Base-by-base conservation (phyloP, 2,113 vertebrate genomes). In the Petrocephalus zakoni region DNA sequence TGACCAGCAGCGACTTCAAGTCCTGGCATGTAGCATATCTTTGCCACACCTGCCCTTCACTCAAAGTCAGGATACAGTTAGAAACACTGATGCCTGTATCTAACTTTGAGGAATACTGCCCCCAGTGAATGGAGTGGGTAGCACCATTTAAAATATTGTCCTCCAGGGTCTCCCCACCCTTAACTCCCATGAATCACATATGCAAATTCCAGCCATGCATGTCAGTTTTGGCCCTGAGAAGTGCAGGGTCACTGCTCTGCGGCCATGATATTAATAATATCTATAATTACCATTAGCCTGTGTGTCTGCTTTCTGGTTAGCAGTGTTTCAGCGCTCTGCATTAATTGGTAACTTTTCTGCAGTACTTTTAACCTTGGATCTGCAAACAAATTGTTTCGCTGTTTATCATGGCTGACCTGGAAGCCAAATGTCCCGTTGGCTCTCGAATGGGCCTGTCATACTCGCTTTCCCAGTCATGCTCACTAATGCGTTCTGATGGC, bases 231-330 rank as follows among this genome's bases (percentile, higher is more conserved):
- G 34, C 72, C 72, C 34, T 37, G 34, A 78, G 34, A 78, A 78
- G 17, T 42, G 17, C 13, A 13, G 72, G 29, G 34, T 78, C 72
- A 37, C 1, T 42, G 29, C 72, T 78, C 34, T 78, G 72, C 17
- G 72, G 34, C 72, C 34, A 78, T 29, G 72, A 78, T 78, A 78
- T 78, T 78, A 78, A 78, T 78, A 78, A 78, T 42, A 78, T 42
- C 72, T 37, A 42, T 78, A 78, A 78, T 37, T 78, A 78, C 72
- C 34, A 78, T 78, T 78, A 78, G 72, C 72, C 34, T 42, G 25
- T 75, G 34, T 19, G 72, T 42, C 34, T 78, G 72, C 72, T 78
- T 78, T 37, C 15, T 42, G 34, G 37, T 34, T 34, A 78, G 72
- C 17, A 78, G 34, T 78, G 42, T 78, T 78, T 78, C 72, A 78